Base-by-base conservation (phyloP, 2,888 invertebrate genomes). In the Tetropium fuscum region DNA sequence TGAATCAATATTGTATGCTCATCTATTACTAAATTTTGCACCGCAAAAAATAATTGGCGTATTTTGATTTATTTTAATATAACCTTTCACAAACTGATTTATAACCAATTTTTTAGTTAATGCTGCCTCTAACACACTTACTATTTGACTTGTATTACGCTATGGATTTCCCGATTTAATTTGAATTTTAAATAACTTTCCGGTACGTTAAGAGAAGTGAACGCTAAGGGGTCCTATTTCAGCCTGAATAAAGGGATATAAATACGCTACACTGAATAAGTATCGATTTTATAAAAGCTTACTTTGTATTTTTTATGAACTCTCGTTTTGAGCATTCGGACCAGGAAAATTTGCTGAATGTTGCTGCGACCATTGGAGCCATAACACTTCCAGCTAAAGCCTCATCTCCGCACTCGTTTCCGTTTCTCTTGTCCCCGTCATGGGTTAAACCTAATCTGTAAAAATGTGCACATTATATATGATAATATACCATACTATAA, bases 351-450 rank as follows among this genome's bases (percentile, higher is more conserved):
- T 88, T 87, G 76, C 90, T 88, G 40, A 91, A 88, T 0, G 90
- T 91, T 1, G 92, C 90, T 3, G 90, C 85, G 0, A 93, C 92
- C 73, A 90, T 88, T 0, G 92, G 89, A 0, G 92, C 90, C 93
- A 93, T 93, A 27, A 93, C 88, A 3, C 90, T 89, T 0, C 91
- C 90, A 38, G 86, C 83, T 1, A 83, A 77, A 0, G 87, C 86
- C 59, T 89, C 88, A 8, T 84, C 82, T 3, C 84, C 84, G 73
- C 91, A 90, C n/a, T 81, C 78, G 72, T 88, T 89, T 10, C 84
- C 84, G 1, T 84, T 82, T 58, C 85, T 84, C 4, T 83, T 83
- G 53, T 91, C 90, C 0, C 91, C 91, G 64, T 92, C 92, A 72
- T 93, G 93, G 7, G 87, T 88, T 63, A 93, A 79, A 0, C 92